A percentile compares a stretch with the other conserved stretches of the same genome.
phyloP scores from a whole-genome alignment of 2,113 vertebrate species.

The Pteruthius melanotis region DNA sequence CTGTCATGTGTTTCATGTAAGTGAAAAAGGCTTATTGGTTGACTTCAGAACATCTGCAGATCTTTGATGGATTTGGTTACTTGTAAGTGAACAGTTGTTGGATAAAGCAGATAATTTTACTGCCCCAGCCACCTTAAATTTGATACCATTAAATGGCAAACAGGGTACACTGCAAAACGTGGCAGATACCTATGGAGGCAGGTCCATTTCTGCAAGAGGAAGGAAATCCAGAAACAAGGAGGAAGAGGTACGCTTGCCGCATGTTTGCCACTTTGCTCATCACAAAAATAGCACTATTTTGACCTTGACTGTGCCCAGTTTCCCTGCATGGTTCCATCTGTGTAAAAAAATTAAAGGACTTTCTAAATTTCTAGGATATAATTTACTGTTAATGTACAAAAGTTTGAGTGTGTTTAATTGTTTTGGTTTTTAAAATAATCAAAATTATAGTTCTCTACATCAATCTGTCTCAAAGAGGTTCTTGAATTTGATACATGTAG shows the following conservation, averaged over 20 bases:
- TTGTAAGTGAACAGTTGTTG: slow-evolving; percentile 1
- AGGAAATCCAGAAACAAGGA: slow-evolving; percentile 92
- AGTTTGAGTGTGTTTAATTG: neutral
- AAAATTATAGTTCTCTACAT: slow-evolving; percentile 10
- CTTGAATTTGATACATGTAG: neutral
- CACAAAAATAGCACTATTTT: slow-evolving; percentile 29
- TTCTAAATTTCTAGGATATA: slow-evolving; percentile 19
- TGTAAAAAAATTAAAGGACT: slow-evolving; percentile 38
- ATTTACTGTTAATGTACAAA: slow-evolving; percentile 20
- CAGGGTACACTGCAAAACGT: slow-evolving; percentile 92
- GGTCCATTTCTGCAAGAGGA: slow-evolving; percentile 83
- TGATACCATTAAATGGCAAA: slow-evolving; percentile 89
- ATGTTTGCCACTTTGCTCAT: slow-evolving; percentile 70
- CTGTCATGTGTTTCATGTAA: neutral
- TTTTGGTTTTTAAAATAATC: neutral
- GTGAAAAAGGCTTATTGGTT: neutral
- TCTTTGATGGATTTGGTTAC: slow-evolving; percentile 13
- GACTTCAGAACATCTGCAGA: neutral
- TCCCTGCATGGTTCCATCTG: slow-evolving; percentile 71
- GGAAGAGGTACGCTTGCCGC: slow-evolving; percentile 94
- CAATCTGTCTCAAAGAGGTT: neutral
- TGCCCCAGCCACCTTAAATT: slow-evolving; percentile 76
- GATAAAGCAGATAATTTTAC: slow-evolving; percentile 44
- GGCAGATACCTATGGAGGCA: slow-evolving; percentile 88
- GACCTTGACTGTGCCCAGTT: slow-evolving; percentile 35